Evolutionary conservation across 2,888 invertebrate genomes (phyloP).

Genomic region (Caenorhabditis becei): DNA sequence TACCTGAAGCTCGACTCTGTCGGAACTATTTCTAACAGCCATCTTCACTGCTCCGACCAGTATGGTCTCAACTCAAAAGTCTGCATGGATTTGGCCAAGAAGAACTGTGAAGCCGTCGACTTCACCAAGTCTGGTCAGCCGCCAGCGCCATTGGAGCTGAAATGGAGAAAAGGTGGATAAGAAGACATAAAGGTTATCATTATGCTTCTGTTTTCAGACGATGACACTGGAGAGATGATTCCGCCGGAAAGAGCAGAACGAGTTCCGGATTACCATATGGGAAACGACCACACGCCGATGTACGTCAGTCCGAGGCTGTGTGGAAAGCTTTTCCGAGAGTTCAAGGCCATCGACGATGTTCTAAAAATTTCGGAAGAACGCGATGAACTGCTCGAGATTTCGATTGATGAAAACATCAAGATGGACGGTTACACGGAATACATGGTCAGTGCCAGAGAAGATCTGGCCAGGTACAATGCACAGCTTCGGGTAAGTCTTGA

Average conservation of each 20-base stretch:
- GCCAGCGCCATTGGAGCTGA: conserved; percentile 54
- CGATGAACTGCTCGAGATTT: conserved; percentile 64
- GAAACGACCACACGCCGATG: conserved; percentile 63
- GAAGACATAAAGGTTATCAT: no score
- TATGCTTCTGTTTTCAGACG: conserved; percentile 37
- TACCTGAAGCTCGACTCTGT: conserved; percentile 82
- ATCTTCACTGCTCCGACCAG: conserved; percentile 81
- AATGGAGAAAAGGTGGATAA: conserved; percentile 58
- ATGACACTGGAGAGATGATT: conserved; percentile 54
- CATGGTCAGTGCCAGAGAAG: conserved; percentile 40
- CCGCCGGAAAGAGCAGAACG: conserved; percentile 67
- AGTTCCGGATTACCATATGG: conserved; percentile 66
- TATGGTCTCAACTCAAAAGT: conserved; percentile 77
- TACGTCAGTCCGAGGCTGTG: conserved; percentile 65
- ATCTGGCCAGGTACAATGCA: conserved; percentile 64
- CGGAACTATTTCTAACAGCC: conserved; percentile 81
- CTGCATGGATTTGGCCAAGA: conserved; percentile 76
- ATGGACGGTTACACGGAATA: conserved; percentile 56
- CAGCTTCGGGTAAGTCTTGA: conserved; percentile 54
- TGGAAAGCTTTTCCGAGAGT: conserved; percentile 79
- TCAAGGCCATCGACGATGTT: conserved; percentile 73
- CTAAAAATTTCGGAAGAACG: conserved; percentile 70
- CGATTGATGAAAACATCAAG: conserved; percentile 53
- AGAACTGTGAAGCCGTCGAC: conserved; percentile 81
- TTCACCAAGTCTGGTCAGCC: conserved; percentile 72